Conservation (phyloP, 2,888 invertebrate genomes). For the Acleris sparsana region DNA sequence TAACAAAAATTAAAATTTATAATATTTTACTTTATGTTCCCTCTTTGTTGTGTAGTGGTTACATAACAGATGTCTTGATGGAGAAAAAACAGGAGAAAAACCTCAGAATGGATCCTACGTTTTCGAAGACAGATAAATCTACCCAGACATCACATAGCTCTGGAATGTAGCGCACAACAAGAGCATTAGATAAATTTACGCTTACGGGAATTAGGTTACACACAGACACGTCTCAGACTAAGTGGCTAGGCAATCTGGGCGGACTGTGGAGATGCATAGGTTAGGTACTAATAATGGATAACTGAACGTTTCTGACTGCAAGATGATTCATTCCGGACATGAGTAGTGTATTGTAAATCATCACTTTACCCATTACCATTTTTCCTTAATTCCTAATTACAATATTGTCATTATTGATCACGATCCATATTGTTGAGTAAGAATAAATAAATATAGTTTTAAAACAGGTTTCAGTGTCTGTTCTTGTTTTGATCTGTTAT, state of each 20-base stretch:
- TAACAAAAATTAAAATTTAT: no score
- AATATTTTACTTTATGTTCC: no score
- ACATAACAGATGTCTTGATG: background rate
- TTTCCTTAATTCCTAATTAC: no score
- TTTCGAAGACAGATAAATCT: slow-evolving; percentile 6
- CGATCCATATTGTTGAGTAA: no score
- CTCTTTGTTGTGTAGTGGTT: background rate
- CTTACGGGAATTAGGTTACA: slow-evolving; percentile 15
- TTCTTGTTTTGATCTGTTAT: slow-evolving; percentile 14
- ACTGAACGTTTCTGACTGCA: slow-evolving; percentile 7
- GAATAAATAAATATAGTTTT: no score
- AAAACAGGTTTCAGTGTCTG: no score
- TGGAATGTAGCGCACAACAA: background rate
- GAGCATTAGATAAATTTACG: slow-evolving; percentile 4
- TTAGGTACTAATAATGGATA: slow-evolving; percentile 32
- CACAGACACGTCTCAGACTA: slow-evolving; percentile 23
- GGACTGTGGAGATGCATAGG: no score
- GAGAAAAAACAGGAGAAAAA: background rate
- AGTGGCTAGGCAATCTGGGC: slow-evolving; percentile 23
- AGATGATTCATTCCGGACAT: slow-evolving; percentile 21
- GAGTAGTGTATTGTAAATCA: background rate
- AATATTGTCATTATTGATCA: no score
- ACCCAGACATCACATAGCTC: background rate
- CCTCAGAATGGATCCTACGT: background rate
- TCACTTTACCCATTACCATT: no score